phyloP scores from a whole-genome alignment of 1,140 invertebrate species.

The Ectropis grisescens region DNA sequence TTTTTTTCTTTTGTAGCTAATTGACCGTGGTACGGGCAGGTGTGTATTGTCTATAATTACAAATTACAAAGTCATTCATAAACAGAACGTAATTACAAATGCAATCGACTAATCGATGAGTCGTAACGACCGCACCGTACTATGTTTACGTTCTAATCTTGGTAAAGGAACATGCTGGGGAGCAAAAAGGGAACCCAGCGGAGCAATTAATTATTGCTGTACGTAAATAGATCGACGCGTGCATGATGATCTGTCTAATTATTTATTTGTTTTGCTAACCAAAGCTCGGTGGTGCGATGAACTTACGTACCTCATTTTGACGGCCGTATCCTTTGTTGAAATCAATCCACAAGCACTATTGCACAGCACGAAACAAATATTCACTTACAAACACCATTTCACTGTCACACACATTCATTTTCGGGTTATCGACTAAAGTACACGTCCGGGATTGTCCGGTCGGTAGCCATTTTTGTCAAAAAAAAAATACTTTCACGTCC shows the following conservation, averaged over 20 bases:
- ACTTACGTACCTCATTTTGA: slow-evolving; percentile 66
- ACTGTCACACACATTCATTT: slow-evolving; percentile 52
- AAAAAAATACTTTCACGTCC: slow-evolving; percentile 39
- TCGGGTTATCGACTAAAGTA: slow-evolving; percentile 41
- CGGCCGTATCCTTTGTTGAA: slow-evolving; percentile 56
- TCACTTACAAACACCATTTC: slow-evolving; percentile 66
- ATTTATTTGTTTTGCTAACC: slow-evolving; percentile 60
- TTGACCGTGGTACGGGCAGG: too few species aligned
- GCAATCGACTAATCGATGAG: slow-evolving; percentile 50
- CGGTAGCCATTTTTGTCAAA: slow-evolving; percentile 64
- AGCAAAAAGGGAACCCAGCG: slow-evolving; percentile 29
- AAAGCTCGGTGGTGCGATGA: slow-evolving; percentile 53
- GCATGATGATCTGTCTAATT: slow-evolving; percentile 26
- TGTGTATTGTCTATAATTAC: slow-evolving; percentile 2
- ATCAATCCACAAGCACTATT: slow-evolving; percentile 62
- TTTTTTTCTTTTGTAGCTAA: too few species aligned
- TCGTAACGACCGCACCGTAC: slow-evolving; percentile 24
- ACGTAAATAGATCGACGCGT: slow-evolving; percentile 44
- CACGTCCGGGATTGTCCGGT: slow-evolving; percentile 32
- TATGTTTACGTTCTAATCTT: slow-evolving; percentile 49
- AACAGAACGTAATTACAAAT: slow-evolving; percentile 31
- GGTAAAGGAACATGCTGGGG: slow-evolving; percentile 23
- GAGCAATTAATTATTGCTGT: slow-evolving; percentile 32
- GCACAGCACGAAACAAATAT: slow-evolving; percentile 63
- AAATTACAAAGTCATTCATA: slow-evolving; percentile 45